These are phyloP conservation scores for Illadopsis cleaveri DNA, from an alignment of 2,113 vertebrate species.

Conservation along the genomic window DNA sequence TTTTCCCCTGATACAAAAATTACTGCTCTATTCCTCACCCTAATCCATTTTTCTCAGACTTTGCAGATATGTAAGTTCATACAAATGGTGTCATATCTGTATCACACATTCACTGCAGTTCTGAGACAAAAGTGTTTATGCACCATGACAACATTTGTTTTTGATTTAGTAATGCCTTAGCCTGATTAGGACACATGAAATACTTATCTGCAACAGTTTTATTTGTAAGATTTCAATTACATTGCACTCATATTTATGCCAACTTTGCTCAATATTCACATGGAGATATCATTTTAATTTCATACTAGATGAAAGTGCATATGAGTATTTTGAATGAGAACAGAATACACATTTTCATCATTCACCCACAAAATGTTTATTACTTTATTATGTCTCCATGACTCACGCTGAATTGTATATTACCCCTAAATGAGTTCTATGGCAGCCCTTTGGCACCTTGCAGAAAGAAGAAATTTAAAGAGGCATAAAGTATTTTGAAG, in stretches of 20 bases:
- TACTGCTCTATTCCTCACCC: background rate
- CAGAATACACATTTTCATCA: background rate
- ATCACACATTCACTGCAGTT: background rate
- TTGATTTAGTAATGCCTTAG: background rate
- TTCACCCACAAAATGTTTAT: background rate
- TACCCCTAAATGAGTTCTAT: background rate
- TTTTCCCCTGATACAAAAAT: background rate
- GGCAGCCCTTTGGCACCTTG: background rate
- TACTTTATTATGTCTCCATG: background rate
- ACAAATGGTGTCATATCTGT: background rate
- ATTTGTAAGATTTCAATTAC: background rate
- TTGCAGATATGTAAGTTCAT: background rate
- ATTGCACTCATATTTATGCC: background rate
- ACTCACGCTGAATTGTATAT: background rate
- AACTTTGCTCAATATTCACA: background rate
- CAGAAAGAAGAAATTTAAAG: background rate
- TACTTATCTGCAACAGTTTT: background rate
- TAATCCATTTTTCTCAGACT: background rate
- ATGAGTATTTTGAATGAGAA: background rate
- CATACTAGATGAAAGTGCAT: background rate
- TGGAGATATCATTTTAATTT: background rate
- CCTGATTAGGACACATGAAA: background rate
- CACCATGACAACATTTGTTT: background rate
- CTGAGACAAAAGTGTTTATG: background rate
- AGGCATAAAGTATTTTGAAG: background rate